Base-by-base conservation (phyloP, 2,888 invertebrate genomes). In the Criorhina ranunculi region DNA sequence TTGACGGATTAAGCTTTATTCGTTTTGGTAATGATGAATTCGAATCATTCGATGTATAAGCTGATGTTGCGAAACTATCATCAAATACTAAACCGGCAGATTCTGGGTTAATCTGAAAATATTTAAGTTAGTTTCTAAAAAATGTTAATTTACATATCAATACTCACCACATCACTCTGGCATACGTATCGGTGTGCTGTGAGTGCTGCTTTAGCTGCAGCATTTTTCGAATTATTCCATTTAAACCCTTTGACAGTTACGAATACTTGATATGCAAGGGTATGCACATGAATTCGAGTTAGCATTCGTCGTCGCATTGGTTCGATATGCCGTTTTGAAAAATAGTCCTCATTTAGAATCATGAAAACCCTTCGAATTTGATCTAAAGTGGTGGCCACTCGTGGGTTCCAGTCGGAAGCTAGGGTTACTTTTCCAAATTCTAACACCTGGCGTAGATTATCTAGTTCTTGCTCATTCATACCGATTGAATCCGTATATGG, bases 401-500 rank as follows among this genome's bases (percentile, higher is more conserved):
- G 93, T 0, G 97, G 97, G 89, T 95, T 95, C 6, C 96, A 95
- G 89, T 97, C 95, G 0, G 96, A 94, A 0, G 96, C 94, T 6
- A 96, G 92, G 24, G 95, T 95, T 6, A 96, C 94, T 88, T 95
- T 94, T 2, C 95, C 96, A 88, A 94, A 93, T 80, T 94, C 93
- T 64, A 96, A 91, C 3, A 96, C 93, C 89, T 95, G 95, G 78
- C 94, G 93, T 7, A 97, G 91, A 91, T 96, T 97, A 0, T 95
- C 94, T 67, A 97, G 92, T 91, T 97, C 97, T 91, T 97, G 97
- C 89, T 97, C 97, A 89, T 97, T 97, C 96, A 97, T 96, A 2
- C 97, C 97, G 3, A 97, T 92, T 0, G 97, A 97, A 89, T 97
- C 96, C 0, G 95, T 94, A 89, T 94, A 95, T 0, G 96, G 95